Conservation (phyloP, 2,888 invertebrate genomes). For the Diloba caeruleocephala region DNA sequence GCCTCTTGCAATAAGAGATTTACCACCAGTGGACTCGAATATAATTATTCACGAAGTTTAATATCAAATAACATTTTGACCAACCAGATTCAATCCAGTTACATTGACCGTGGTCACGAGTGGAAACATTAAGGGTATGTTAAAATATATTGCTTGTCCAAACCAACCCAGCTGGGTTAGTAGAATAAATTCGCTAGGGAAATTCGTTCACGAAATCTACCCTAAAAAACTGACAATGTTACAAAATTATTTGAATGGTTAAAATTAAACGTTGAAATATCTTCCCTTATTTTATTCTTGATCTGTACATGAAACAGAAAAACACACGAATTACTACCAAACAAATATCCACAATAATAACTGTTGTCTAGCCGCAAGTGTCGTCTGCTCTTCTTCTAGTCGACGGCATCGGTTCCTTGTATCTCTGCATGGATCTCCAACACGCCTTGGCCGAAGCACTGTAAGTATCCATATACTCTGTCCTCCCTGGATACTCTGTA, state of each 20-base stretch:
- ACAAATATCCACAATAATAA: constrained; percentile 23
- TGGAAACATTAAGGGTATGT: too few species aligned
- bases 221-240: too few species aligned
- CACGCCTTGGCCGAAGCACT: constrained; percentile 90
- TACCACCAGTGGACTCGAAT: too few species aligned
- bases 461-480: constrained; percentile 90
- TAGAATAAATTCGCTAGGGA: too few species aligned
- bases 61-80: too few species aligned
- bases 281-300: constrained; percentile 68
- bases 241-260: not conserved
- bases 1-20: too few species aligned
- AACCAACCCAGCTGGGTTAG: too few species aligned
- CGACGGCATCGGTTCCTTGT: constrained; percentile 90
- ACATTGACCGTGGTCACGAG: too few species aligned
- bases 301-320: constrained; percentile 35
- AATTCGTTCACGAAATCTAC: too few species aligned
- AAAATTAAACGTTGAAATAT: constrained; percentile 48
- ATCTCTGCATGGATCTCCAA: constrained; percentile 90
- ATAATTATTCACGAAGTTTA: too few species aligned
- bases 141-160: too few species aligned
- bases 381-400: constrained; percentile 89
- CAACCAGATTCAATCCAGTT: too few species aligned
- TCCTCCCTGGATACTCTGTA: constrained; percentile 87
- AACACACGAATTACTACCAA: constrained; percentile 34
- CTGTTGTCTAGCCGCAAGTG: constrained; percentile 72